These are phyloP conservation scores for Ganaspis brasiliensis DNA, from an alignment of 2,888 invertebrate genomes.

Conservation along the genomic window DNA sequence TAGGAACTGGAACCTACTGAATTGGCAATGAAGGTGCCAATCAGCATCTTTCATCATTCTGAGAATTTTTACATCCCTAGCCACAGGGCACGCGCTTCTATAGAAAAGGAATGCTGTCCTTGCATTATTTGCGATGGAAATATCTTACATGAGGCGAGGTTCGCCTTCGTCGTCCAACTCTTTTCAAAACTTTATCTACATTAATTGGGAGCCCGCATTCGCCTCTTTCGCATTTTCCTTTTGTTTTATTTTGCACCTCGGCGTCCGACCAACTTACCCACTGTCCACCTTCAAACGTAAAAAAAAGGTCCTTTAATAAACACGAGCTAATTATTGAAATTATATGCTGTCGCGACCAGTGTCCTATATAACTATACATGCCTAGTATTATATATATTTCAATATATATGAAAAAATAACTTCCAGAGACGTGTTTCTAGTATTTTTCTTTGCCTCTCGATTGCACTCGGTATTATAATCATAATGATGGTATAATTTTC, in stretches of 20 bases:
- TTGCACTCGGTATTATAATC: not conserved
- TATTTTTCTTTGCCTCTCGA: not conserved
- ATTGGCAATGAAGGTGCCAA: conserved; percentile 9
- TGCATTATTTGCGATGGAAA: conserved; percentile 32
- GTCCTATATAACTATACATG: not conserved
- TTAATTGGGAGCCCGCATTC: conserved; percentile 64
- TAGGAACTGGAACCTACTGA: not conserved
- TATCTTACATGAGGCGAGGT: conserved; percentile 17
- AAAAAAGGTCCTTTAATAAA: conserved; percentile 23
- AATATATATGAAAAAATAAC: not conserved
- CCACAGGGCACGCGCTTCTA: conserved; percentile 52
- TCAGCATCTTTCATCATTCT: conserved; percentile 9
- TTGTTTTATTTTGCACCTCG: conserved; percentile 36
- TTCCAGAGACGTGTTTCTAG: not conserved
- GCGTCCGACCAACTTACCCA: not conserved
- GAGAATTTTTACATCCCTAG: conserved; percentile 1
- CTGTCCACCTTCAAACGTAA: conserved; percentile 4
- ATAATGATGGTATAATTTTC: conserved; percentile 4
- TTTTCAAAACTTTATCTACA: conserved; percentile 66
- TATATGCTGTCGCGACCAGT: conserved; percentile 29
- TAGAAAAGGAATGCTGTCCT: conserved; percentile 46
- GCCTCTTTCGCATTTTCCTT: conserved; percentile 51
- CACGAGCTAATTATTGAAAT: conserved; percentile 32
- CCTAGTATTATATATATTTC: not conserved
- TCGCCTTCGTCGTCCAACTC: conserved; percentile 53